Base-by-base conservation (phyloP, 2,888 invertebrate species). In the Gymnocheta viridis region DNA sequence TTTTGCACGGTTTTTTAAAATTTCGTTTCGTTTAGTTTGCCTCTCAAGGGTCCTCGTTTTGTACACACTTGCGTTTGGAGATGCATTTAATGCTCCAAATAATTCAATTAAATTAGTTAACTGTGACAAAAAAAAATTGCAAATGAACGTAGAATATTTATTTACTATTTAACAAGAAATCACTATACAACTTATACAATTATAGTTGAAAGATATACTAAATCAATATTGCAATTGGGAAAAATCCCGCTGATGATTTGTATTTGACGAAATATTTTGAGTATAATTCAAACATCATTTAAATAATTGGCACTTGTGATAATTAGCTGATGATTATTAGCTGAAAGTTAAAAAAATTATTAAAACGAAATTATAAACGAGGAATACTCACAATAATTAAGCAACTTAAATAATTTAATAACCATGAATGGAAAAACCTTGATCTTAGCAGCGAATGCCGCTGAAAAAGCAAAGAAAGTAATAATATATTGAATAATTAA, bases 1-100 rank as follows among this genome's bases (percentile, higher is more conserved):
- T 72, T 54, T 47, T 38, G 10, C 17, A 27, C 5, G 4, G 7
- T 56, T 54, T 41, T 51, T 49, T 10, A 12, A 1, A 56, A 51
- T 76, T 76, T 70, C 76, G 29, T 76, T 76, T 58, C 76, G 76
- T 83, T 83, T 60, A 66, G 47, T 66, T 79, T 83, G 35, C 27
- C 22, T 76, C 83, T 83, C 83, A 66, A 83, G 83, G 74, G 83
- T 60, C 44, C 79, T 83, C 74, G 44, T 79, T 83, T 69, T 76
- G 79, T 74, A 79, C 79, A 79, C 82, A 83, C 82, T 60, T 74
- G 73, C 74, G 66, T 51, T 79, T 70, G 32, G 74, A 80, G 83
- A 80, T 83, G 83, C 83, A 83, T 83, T 83, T 83, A 83, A 79
- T 80, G 83, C 83, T 83, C 83, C 83, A 83, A 83, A 83, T 80